Evolutionary conservation across 2,113 vertebrate genomes (phyloP).

Genomic region (Paramisgurnus dabryanus): DNA sequence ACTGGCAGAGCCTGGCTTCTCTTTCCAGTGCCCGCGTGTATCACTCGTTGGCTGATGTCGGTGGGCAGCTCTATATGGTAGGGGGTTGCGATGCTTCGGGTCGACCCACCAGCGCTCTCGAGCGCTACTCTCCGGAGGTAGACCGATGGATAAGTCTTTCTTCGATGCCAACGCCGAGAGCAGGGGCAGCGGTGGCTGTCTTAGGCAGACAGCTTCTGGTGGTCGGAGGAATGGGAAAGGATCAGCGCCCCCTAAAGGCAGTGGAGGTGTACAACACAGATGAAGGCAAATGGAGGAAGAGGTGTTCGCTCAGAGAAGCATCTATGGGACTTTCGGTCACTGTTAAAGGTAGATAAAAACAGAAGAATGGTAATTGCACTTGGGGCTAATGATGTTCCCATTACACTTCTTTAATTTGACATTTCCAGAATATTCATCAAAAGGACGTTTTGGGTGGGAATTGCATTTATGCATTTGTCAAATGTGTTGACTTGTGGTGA

Average conservation of each 20-base stretch:
- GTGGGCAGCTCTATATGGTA: conserved; percentile 89
- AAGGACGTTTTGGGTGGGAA: too few relatives aligned
- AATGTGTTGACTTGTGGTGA: too few relatives aligned
- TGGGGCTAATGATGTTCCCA: neutral
- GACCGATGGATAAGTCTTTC: conserved; percentile 87
- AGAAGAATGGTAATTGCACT: neutral
- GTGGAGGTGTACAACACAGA: conserved; percentile 94
- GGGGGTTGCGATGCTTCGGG: conserved; percentile 91
- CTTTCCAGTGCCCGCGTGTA: conserved; percentile 89
- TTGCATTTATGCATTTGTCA: too few relatives aligned
- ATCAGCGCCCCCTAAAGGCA: conserved; percentile 87
- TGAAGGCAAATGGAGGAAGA: conserved; percentile 94
- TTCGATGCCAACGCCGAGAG: conserved; percentile 87
- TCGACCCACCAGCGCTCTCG: conserved; percentile 80
- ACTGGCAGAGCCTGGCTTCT: conserved; percentile 89
- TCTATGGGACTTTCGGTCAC: conserved; percentile 92
- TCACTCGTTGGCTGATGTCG: conserved; percentile 85
- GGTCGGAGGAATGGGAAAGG: conserved; percentile 88
- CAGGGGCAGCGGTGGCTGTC: conserved; percentile 84
- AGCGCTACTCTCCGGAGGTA: conserved; percentile 90
- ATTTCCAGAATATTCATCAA: too few relatives aligned
- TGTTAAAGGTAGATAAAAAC: conserved; percentile 81
- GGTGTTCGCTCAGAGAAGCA: conserved; percentile 85
- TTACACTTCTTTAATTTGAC: too few relatives aligned
- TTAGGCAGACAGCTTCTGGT: conserved; percentile 93